phyloP scores from a whole-genome alignment of 2,888 invertebrate species.

The Strigamia maritima region DNA sequence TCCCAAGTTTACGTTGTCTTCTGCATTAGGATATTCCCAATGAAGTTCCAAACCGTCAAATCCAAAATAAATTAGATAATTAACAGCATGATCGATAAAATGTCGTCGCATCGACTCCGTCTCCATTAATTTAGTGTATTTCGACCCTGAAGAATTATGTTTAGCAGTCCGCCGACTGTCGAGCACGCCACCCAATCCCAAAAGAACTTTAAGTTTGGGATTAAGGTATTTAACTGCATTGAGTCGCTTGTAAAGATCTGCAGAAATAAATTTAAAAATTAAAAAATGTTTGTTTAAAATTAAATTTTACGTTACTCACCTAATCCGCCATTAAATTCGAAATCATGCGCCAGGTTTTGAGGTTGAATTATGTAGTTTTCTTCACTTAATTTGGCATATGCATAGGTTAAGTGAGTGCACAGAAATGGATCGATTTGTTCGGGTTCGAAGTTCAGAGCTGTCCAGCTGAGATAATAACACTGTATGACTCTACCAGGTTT shows the following conservation, averaged over 20 bases:
- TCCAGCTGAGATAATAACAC: constrained; percentile 41
- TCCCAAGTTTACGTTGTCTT: not conserved
- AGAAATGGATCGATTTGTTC: constrained; percentile 39
- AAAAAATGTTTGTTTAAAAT: not conserved
- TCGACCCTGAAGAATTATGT: not conserved
- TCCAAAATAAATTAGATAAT: not conserved
- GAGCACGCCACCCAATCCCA: constrained; percentile 7
- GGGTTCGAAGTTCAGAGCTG: constrained; percentile 12
- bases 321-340: not conserved
- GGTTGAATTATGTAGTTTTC: not conserved
- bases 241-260: constrained; percentile 2
- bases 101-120: not conserved
- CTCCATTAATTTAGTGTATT: constrained; percentile 5
- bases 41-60: constrained; percentile 37
- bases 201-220: constrained; percentile 17
- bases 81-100: constrained; percentile 2
- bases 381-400: constrained; percentile 39
- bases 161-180: not conserved
- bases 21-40: constrained; percentile 16
- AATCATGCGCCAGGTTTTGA: not conserved
- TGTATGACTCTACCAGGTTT: not conserved
- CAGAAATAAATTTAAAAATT: not conserved
- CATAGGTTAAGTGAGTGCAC: constrained; percentile 41
- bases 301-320: not conserved
- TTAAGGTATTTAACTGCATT: not conserved